Base-by-base conservation (phyloP, 2,113 vertebrate species). In the Calyptomena viridis region DNA sequence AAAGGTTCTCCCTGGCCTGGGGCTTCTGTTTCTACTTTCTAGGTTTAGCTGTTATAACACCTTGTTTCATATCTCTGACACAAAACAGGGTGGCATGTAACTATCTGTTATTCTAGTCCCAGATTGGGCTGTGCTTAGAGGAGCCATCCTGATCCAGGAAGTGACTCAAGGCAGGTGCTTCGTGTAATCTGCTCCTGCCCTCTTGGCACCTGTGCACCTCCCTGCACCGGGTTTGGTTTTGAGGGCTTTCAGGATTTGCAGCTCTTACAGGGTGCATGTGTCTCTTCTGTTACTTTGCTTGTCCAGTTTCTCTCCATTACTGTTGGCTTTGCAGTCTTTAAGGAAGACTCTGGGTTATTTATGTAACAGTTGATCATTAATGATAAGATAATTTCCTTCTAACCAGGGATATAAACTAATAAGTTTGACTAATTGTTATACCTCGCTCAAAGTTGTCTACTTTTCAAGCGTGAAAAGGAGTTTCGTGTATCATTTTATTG, bases 121-220 rank as follows among this genome's bases (percentile, higher is more conserved):
- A 59, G 66, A 19, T 42, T 67, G 3, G 35, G 8, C 35, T 2
- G 5, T 0, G 3, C 50, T 40, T 6, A 12, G 35, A 37, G 42
- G 33, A 89, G 31, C 40, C 0, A 0, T 21, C 4, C 0, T 5
- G n/a, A 14, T 12, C 6, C 12, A 5, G 8, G 0, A 2, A 6
- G 44, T 1, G 49, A 11, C 20, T 11, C 6, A 2, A 5, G 42
- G 40, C 20, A 8, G 40, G 33, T 1, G 0, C 2, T 1, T 27
- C 8, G 3, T n/a, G 55, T 11, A 11, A 33, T 22, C 39, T 83
- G 79, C 25, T 47, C 59, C 42, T 35, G 31, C 56, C 12, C 5
- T 10, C 27, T 56, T 1, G 2, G 47, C 1, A 3, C 10, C 0
- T 3, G 2, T 9, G 52, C 49, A 5, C 30, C 73, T 14, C 16